Conservation (phyloP, 92 coral and sea anemone genomes). For the Porites cylindrica region DNA sequence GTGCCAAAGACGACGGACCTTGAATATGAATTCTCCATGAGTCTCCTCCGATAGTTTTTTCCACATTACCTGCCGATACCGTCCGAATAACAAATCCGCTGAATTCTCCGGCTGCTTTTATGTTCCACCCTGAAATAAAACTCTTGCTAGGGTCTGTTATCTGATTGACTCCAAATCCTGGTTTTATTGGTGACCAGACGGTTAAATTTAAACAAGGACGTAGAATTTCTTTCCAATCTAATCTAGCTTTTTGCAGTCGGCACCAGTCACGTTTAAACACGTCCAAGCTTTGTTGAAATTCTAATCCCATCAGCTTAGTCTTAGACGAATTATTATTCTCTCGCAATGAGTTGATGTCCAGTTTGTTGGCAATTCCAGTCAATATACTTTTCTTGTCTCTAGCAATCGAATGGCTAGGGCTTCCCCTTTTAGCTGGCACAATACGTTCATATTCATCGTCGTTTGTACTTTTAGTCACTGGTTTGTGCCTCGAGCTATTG, state of each 20-base stretch:
- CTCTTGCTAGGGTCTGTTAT: constrained; percentile 73
- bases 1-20: constrained; percentile 80
- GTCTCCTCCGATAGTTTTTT: constrained; percentile 84
- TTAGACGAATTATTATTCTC: not conserved
- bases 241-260: constrained; percentile 78
- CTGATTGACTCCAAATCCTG: not conserved
- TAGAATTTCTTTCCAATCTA: constrained; percentile 81
- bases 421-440: not conserved
- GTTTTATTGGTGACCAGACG: constrained; percentile 59
- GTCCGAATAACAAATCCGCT: constrained; percentile 84
- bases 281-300: not conserved
- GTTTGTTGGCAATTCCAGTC: not conserved
- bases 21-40: constrained; percentile 86
- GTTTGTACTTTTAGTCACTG: not conserved
- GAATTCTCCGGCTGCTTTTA: constrained; percentile 77
- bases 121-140: constrained; percentile 73
- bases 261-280: constrained; percentile 81
- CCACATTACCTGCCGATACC: constrained; percentile 51
- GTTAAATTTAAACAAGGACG: constrained; percentile 78
- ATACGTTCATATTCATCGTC: not conserved
- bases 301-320: not conserved
- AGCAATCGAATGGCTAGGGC: not conserved
- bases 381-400: no score
- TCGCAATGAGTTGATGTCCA: no score
- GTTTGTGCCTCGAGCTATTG: not conserved